These are phyloP conservation scores for Trissolcus japonicus DNA, from an alignment of 2,888 invertebrate species.

Conservation along the genomic window DNA sequence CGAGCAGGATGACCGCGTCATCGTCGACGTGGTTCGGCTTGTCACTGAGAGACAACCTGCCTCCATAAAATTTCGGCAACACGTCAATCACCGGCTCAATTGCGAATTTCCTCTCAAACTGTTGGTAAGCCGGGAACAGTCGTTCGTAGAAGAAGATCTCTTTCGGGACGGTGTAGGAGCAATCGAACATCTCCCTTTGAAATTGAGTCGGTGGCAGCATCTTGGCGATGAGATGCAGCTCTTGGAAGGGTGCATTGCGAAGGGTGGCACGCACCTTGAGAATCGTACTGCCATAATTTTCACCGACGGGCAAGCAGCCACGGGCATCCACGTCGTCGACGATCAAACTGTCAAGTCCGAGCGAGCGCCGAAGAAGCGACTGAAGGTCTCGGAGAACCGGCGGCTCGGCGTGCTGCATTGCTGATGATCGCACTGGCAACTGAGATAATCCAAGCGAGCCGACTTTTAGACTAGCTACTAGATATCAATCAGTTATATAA, in stretches of 20 bases:
- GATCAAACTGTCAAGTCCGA: slow-evolving; percentile 59
- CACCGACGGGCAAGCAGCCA: slow-evolving; percentile 76
- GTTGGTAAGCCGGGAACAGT: slow-evolving; percentile 77
- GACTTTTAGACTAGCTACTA: no score
- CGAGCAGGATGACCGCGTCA: slow-evolving; percentile 79
- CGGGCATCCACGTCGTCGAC: slow-evolving; percentile 61
- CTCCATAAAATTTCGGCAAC: slow-evolving; percentile 79
- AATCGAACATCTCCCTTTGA: slow-evolving; percentile 78
- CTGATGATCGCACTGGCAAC: slow-evolving; percentile 5
- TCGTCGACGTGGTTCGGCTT: slow-evolving; percentile 78
- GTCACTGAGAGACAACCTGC: slow-evolving; percentile 72
- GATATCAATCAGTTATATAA: slow-evolving; percentile 20
- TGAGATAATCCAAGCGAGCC: neutral
- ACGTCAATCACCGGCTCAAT: slow-evolving; percentile 76
- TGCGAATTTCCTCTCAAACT: slow-evolving; percentile 77
- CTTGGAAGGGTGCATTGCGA: slow-evolving; percentile 63
- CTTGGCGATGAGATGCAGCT: slow-evolving; percentile 79
- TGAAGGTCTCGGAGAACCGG: slow-evolving; percentile 64
- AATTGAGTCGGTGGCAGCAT: slow-evolving; percentile 79
- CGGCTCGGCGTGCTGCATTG: slow-evolving; percentile 19
- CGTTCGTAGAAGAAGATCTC: slow-evolving; percentile 79
- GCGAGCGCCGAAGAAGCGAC: slow-evolving; percentile 61
- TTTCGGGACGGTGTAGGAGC: slow-evolving; percentile 79
- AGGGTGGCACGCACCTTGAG: slow-evolving; percentile 68
- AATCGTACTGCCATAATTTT: slow-evolving; percentile 82